Conservation (phyloP, 2,113 vertebrate genomes). For the Heterocephalus glaber region DNA sequence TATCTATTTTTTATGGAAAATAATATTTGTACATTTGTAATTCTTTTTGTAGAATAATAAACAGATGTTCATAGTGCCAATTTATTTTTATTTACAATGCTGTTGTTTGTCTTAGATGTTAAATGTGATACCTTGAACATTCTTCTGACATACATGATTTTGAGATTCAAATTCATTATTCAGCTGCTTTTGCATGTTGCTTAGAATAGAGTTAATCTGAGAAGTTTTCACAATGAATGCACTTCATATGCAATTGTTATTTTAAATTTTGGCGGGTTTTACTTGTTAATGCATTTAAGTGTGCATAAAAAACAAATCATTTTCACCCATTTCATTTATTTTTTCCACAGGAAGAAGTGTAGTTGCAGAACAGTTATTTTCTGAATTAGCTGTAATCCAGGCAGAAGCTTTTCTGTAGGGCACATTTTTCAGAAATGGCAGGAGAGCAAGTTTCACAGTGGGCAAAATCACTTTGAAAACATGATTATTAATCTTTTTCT, state of each 20-base stretch:
- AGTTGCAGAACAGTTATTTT: slow-evolving; percentile 42
- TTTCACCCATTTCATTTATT: slow-evolving; percentile 56
- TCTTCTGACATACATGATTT: slow-evolving; percentile 24
- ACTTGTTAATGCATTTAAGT: slow-evolving; percentile 65
- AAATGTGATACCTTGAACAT: neutral
- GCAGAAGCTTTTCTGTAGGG: slow-evolving; percentile 48
- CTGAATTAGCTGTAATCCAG: slow-evolving; percentile 67
- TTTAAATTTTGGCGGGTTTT: slow-evolving; percentile 66
- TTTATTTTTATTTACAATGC: neutral
- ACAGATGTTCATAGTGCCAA: neutral
- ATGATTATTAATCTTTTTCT: slow-evolving; percentile 64
- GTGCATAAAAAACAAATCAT: slow-evolving; percentile 41
- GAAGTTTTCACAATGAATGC: slow-evolving; percentile 53
- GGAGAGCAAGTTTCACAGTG: slow-evolving; percentile 52
- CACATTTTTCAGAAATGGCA: slow-evolving; percentile 50
- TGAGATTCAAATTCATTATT: slow-evolving; percentile 33
- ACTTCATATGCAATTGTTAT: slow-evolving; percentile 60
- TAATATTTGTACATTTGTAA: neutral
- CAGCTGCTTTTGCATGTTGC: slow-evolving; percentile 22
- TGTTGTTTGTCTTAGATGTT: slow-evolving; percentile 42
- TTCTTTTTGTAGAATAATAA: neutral
- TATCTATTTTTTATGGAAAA: neutral
- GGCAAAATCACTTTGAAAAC: slow-evolving; percentile 61
- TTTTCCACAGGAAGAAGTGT: slow-evolving; percentile 28
- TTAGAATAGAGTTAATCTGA: slow-evolving; percentile 50